Evolutionary conservation across 2,113 vertebrate species (phyloP).

Genomic region (Aleadryas rufinucha): DNA sequence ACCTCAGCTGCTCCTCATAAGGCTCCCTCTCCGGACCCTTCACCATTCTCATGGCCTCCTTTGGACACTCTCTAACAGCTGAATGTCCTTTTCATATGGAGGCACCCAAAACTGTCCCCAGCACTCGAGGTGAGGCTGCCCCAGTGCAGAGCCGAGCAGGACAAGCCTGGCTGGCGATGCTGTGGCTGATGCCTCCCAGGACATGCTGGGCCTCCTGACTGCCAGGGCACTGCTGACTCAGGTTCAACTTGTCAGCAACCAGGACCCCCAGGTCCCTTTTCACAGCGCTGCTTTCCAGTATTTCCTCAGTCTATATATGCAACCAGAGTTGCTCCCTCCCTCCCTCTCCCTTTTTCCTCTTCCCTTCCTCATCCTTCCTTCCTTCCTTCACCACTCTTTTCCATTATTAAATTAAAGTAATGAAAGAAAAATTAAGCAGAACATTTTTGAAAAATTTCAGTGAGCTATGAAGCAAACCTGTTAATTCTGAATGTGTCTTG

Average conservation of each 20-base stretch:
- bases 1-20: not conserved
- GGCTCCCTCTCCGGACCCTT: not conserved
- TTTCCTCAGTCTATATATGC: not conserved
- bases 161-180: accelerated
- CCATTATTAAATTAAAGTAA: not conserved
- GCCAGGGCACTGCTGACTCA: not conserved
- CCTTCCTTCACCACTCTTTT: not conserved
- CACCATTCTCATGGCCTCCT: not conserved
- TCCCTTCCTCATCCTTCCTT: not conserved
- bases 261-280: not conserved
- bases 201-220: not conserved
- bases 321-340: not conserved
- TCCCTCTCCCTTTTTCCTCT: not conserved
- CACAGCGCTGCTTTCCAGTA: not conserved
- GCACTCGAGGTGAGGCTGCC: accelerated
- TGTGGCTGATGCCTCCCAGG: not conserved
- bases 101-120: not conserved
- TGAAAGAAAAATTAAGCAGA: not conserved
- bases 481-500: not conserved
- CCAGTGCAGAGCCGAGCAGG: not conserved
- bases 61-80: not conserved
- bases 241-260: accelerated
- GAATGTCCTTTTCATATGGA: not conserved
- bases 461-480: not conserved
- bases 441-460: not conserved